Percentiles rank a stretch among this genome's conserved stretches.
Evolutionary conservation across 1,140 invertebrate species (phyloP).

Genomic region (Anagrus nilaparvatae): DNA sequence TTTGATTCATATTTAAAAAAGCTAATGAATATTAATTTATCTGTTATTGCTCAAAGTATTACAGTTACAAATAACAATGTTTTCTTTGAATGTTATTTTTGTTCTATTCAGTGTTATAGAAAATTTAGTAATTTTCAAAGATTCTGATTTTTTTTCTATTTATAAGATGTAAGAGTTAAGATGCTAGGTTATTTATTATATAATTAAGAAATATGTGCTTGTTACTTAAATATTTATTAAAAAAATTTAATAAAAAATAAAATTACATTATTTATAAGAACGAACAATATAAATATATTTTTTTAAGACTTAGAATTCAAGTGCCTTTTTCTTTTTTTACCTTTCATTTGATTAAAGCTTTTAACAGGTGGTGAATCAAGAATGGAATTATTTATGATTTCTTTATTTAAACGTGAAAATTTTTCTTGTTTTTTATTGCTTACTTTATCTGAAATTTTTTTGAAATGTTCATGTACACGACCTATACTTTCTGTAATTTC

Average conservation of each 20-base stretch:
- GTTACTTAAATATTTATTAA: no score
- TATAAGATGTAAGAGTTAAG: no score
- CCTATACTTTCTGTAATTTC: constrained; percentile 24
- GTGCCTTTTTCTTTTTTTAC: constrained; percentile 27
- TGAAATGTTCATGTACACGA: constrained; percentile 30
- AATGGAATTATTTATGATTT: neutral
- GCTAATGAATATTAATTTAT: constrained; percentile 34
- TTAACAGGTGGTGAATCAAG: neutral
- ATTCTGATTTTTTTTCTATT: no score
- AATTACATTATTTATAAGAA: no score
- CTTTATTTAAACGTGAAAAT: neutral
- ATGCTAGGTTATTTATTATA: no score
- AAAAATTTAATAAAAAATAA: no score
- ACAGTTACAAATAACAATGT: constrained; percentile 29
- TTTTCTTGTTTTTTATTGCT: constrained; percentile 1
- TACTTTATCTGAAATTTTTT: constrained; percentile 11
- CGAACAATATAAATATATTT: no score
- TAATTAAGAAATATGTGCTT: no score
- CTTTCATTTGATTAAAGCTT: constrained; percentile 21
- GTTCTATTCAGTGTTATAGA: constrained; percentile 42
- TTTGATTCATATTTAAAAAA: constrained; percentile 40
- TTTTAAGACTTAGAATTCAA: constrained; percentile 10
- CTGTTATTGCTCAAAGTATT: constrained; percentile 36
- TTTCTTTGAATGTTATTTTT: constrained; percentile 50
- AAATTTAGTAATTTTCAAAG: constrained; percentile 15